Conservation (phyloP, 2,888 invertebrate species). For the Sturmia bella region DNA sequence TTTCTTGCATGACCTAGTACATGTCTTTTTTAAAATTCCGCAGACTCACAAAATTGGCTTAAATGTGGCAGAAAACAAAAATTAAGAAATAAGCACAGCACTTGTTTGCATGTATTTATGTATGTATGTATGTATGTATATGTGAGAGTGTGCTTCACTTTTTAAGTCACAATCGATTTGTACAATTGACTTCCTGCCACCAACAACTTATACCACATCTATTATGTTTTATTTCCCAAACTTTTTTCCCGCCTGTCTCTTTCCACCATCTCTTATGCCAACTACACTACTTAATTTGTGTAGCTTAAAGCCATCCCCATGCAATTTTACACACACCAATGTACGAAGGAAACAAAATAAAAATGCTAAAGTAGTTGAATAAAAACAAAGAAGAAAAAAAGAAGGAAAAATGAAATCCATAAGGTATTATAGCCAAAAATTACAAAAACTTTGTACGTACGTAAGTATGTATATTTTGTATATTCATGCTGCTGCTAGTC, state of each 20-base stretch:
- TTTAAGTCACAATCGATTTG: constrained; percentile 66
- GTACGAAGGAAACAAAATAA: constrained; percentile 1
- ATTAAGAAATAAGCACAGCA: constrained; percentile 21
- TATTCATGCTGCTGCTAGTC: constrained; percentile 33
- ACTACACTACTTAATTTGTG: constrained; percentile 47
- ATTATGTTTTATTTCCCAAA: constrained; percentile 35
- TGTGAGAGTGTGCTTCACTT: constrained; percentile 49
- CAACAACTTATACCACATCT: constrained; percentile 36
- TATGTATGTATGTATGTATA: too few species aligned
- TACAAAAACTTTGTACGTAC: constrained; percentile 5
- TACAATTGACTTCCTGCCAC: constrained; percentile 68
- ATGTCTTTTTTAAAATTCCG: constrained; percentile 25
- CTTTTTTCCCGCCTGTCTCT: background rate
- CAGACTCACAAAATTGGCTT: constrained; percentile 37
- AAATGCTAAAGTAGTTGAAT: constrained; percentile 29
- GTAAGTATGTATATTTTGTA: too few species aligned
- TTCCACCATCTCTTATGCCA: background rate
- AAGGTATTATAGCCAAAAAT: constrained; percentile 58
- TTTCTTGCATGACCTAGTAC: constrained; percentile 32
- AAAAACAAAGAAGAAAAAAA: constrained; percentile 4
- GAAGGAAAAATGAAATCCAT: constrained; percentile 48
- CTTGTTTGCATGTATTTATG: too few species aligned
- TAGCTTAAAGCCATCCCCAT: constrained; percentile 49
- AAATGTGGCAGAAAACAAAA: constrained; percentile 1
- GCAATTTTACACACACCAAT: constrained; percentile 33